Evolutionary conservation across 2,113 vertebrate species (phyloP), one percentile per base, ranked within the genome.

Genomic region (Labrus mixtus): DNA sequence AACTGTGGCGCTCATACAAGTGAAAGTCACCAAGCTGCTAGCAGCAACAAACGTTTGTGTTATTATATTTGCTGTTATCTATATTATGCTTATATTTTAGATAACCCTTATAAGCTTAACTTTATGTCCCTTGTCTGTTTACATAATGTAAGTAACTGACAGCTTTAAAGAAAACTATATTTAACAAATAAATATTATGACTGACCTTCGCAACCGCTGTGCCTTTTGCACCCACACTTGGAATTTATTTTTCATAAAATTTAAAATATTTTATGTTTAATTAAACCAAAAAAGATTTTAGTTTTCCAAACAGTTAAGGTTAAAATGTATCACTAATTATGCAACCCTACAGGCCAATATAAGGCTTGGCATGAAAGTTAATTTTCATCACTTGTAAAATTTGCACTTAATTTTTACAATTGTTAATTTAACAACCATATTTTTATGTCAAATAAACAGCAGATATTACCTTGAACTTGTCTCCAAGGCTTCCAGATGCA

Each of bases 391-490:
- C 37, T 29, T 46, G 6, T 6, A 1, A 3, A 19, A 41, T 43
- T 36, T 0, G 43, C 10, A 46, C 10, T 9, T 19, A 8, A 45
- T 60, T 46, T 58, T 57, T 16, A 41, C 65, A 0, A 60, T 75
- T 43, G 10, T 43, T 11, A 10, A 12, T 11, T 57, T 37, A 25
- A 61, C 3, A 6, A 29, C 1, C n/a, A 39, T 39, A 51, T 36
- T 54, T 20, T 41, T n/a, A 6, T 0, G 11, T 63, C 1, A 73
- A 1, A 60, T 55, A 25, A 60, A 56, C 8, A 65, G 43, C 11
- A 54, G n/a, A 60, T 86, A 90, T 84, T 91, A 94, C 92, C 91
- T 94, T 88, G 22, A 76, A 46, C 63, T 73, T 68, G 62, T 61
- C 53, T 29, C 64, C 13, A 29, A 22, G 58, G 60, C 50, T 79